phyloP scores from a whole-genome alignment of 2,888 invertebrate species.

The Diplolepis rosae region DNA sequence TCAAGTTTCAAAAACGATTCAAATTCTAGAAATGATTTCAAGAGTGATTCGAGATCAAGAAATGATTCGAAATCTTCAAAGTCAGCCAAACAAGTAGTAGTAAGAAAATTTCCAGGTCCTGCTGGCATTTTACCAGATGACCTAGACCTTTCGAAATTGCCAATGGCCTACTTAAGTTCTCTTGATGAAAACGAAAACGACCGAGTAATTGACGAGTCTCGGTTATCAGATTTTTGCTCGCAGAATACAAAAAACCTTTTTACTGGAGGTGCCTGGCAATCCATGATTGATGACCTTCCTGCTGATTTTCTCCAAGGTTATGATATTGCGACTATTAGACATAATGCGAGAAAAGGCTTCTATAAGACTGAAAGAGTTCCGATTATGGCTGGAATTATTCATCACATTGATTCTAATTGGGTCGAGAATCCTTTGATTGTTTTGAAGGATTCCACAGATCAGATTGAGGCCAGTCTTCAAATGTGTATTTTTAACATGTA shows the following conservation, averaged over 20 bases:
- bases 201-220: constrained; percentile 35
- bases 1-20: not conserved
- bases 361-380: constrained; percentile 61
- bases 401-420: constrained; percentile 64
- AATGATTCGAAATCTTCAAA: not conserved
- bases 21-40: not conserved
- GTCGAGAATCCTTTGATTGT: constrained; percentile 68
- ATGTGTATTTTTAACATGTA: constrained; percentile 70
- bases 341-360: constrained; percentile 50
- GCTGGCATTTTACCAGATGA: constrained; percentile 73
- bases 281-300: constrained; percentile 64
- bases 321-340: constrained; percentile 64
- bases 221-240: constrained; percentile 55
- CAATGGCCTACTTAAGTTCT: constrained; percentile 39
- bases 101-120: constrained; percentile 75
- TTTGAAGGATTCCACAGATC: constrained; percentile 70
- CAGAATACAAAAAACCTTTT: constrained; percentile 65
- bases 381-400: constrained; percentile 67
- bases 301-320: constrained; percentile 58
- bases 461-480: constrained; percentile 73
- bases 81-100: constrained; percentile 44
- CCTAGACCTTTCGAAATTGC: constrained; percentile 40
- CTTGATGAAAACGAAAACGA: constrained; percentile 42
- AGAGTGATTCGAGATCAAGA: not conserved
- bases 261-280: constrained; percentile 66